These are phyloP conservation scores for Limenitis camilla DNA, from an alignment of 2,888 invertebrate species.

Conservation along the genomic window DNA sequence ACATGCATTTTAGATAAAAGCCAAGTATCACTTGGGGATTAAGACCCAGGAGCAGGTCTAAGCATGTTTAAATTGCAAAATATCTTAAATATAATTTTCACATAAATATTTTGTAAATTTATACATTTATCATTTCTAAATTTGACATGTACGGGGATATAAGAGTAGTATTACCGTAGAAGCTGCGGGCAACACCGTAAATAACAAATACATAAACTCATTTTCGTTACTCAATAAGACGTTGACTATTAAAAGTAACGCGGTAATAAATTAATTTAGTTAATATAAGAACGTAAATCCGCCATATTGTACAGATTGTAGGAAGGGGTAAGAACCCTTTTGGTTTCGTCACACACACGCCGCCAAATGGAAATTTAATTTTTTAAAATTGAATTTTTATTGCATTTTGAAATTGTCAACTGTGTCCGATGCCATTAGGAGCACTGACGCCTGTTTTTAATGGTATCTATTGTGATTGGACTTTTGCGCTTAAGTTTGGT, in stretches of 20 bases:
- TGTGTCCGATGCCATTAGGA: conserved; percentile 1
- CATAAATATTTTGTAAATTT: too few relatives aligned
- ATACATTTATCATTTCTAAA: too few relatives aligned
- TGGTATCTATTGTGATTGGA: not conserved
- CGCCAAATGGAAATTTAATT: conserved; percentile 67
- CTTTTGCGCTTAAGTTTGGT: not conserved
- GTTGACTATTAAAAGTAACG: conserved; percentile 6
- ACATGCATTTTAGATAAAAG: too few relatives aligned
- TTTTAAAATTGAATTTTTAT: conserved; percentile 69
- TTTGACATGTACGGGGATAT: too few relatives aligned
- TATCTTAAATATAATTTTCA: too few relatives aligned
- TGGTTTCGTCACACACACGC: conserved; percentile 69
- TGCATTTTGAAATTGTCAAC: conserved; percentile 27
- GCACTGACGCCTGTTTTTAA: conserved; percentile 11
- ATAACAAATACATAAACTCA: too few relatives aligned
- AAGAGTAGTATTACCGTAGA: too few relatives aligned
- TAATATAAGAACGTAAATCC: conserved; percentile 30
- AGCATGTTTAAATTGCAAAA: too few relatives aligned
- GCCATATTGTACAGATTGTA: conserved; percentile 71
- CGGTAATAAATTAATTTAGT: conserved; percentile 60
- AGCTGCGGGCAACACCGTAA: too few relatives aligned
- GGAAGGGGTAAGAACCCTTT: conserved; percentile 61
- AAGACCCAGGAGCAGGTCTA: too few relatives aligned
- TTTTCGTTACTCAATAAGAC: not conserved
- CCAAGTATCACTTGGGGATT: too few relatives aligned